These are phyloP conservation scores for Elephas maximus DNA, from an alignment of 2,113 vertebrate genomes.

Conservation along the genomic window DNA sequence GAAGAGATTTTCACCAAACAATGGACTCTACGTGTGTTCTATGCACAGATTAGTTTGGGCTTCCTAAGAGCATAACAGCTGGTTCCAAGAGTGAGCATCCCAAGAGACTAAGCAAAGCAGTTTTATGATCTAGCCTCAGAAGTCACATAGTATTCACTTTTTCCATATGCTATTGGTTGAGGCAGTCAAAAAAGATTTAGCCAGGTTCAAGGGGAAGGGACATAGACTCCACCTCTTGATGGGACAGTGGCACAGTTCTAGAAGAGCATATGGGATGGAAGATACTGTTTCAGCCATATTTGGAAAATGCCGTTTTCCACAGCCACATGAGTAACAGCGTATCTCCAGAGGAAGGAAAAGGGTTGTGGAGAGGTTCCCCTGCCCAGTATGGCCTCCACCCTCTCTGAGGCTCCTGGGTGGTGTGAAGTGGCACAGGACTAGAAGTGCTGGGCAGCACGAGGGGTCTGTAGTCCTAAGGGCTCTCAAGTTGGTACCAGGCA, in stretches of 20 bases:
- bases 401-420: not conserved
- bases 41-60: not conserved
- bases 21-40: not conserved
- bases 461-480: not conserved
- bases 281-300: not conserved
- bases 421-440: not conserved
- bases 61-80: not conserved
- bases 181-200: not conserved
- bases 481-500: not conserved
- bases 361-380: not conserved
- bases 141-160: not conserved
- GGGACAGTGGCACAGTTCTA: not conserved
- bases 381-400: not conserved
- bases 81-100: not conserved
- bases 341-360: not conserved
- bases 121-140: not conserved
- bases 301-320: not conserved
- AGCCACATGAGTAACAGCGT: not conserved
- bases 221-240: not conserved
- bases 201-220: not conserved
- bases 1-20: not conserved
- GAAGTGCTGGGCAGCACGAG: not conserved
- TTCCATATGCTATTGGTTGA: too few relatives aligned
- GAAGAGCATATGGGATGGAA: not conserved
- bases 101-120: not conserved